Conservation (phyloP, 2,113 vertebrate species). For the Mastomys natalensis region DNA sequence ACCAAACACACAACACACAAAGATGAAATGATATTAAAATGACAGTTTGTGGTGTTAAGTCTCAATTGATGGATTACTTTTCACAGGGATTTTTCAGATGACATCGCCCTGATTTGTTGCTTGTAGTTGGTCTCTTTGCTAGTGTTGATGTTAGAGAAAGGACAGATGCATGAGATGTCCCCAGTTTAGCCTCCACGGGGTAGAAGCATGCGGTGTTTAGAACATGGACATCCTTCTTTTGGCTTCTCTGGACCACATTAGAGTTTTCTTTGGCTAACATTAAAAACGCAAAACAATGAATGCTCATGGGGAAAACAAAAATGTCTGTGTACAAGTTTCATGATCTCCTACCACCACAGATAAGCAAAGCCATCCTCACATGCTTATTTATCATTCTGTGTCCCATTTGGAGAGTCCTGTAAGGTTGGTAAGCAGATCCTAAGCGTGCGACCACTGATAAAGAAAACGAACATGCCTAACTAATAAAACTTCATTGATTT, state of each 20-base stretch:
- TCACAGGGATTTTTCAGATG: slow-evolving; percentile 10
- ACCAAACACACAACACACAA: not conserved
- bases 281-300: not conserved
- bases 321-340: not conserved
- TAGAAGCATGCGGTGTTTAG: not conserved
- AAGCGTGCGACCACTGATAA: too few species aligned
- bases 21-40: not conserved
- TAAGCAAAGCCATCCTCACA: not conserved
- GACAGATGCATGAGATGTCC: not conserved
- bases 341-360: not conserved
- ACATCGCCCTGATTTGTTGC: not conserved
- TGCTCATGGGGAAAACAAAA: not conserved
- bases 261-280: not conserved
- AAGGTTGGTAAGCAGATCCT: not conserved
- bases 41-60: not conserved
- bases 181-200: not conserved
- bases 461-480: not conserved
- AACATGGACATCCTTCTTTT: not conserved
- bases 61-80: slow-evolving; percentile 13
- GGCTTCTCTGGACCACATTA: not conserved
- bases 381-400: not conserved
- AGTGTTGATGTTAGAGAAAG: not conserved
- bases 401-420: not conserved
- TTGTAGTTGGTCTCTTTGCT: not conserved
- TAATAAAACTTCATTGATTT: not conserved